These are phyloP conservation scores for Lagocephalus sceleratus DNA, from an alignment of 2,797 vertebrate genomes.

Conservation along the genomic window DNA sequence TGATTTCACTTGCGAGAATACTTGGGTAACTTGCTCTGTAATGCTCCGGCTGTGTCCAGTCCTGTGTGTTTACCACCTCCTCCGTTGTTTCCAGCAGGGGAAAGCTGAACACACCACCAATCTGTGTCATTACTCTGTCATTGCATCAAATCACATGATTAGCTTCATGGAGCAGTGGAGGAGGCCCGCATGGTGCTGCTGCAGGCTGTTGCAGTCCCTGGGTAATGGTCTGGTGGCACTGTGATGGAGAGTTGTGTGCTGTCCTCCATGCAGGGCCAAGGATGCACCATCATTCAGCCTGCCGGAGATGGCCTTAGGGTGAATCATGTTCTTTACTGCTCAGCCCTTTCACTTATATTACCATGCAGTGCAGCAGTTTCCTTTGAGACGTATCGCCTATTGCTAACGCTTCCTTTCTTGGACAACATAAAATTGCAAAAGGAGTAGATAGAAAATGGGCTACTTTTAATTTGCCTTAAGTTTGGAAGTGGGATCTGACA, in stretches of 20 bases:
- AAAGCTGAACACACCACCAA: slow-evolving; percentile 77
- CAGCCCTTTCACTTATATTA: slow-evolving; percentile 49
- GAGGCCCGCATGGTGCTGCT: slow-evolving; percentile 58
- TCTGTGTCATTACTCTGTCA: slow-evolving; percentile 81
- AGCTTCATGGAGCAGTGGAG: slow-evolving; percentile 76
- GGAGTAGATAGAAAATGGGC: slow-evolving; percentile 36
- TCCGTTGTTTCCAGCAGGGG: slow-evolving; percentile 66
- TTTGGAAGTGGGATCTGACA: slow-evolving; percentile 16
- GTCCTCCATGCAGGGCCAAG: slow-evolving; percentile 77
- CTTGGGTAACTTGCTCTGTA: slow-evolving; percentile 54
- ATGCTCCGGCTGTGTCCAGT: slow-evolving; percentile 33
- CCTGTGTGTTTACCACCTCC: slow-evolving; percentile 59
- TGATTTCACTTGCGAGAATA: slow-evolving; percentile 78
- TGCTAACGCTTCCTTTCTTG: slow-evolving; percentile 34
- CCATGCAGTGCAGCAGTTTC: slow-evolving; percentile 37
- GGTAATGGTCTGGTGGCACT: slow-evolving; percentile 74
- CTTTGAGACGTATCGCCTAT: slow-evolving; percentile 43
- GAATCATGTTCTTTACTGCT: slow-evolving; percentile 68
- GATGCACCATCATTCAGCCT: slow-evolving; percentile 77
- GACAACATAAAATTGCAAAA: slow-evolving; percentile 47
- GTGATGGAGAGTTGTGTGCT: slow-evolving; percentile 76
- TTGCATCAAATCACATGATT: slow-evolving; percentile 86
- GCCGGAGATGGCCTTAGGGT: slow-evolving; percentile 71
- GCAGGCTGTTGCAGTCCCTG: slow-evolving; percentile 64
- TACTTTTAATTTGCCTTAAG: slow-evolving; percentile 15